Evolutionary conservation across 2,113 vertebrate genomes (phyloP).

Genomic region (Oreochromis niloticus): DNA sequence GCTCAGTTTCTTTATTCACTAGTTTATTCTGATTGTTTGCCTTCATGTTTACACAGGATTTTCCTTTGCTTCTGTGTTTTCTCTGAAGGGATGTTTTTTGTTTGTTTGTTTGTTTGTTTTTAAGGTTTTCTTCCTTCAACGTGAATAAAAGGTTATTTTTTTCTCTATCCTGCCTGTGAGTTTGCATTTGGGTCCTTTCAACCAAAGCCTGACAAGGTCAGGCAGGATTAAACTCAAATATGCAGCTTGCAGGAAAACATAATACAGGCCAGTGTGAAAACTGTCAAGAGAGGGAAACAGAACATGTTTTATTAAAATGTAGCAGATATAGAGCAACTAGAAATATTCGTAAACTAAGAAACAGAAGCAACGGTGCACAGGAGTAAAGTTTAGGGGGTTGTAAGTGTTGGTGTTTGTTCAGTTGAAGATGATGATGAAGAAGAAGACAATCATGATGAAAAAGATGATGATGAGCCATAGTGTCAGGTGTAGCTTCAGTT

Average conservation of each 20-base stretch:
- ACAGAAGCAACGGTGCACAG: fast-evolving
- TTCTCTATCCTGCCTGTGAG: not conserved
- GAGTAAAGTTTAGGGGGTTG: not conserved
- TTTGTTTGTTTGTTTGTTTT: not conserved
- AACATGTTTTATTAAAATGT: not conserved
- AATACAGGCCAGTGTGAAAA: not conserved
- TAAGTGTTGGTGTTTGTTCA: not conserved
- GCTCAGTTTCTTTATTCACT: not conserved
- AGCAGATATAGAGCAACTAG: not conserved
- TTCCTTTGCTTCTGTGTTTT: not conserved
- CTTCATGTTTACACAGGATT: not conserved
- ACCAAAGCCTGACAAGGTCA: not conserved
- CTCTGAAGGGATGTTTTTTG: not conserved
- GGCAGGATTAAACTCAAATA: not conserved
- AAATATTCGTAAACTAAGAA: not conserved
- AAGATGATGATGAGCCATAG: not conserved
- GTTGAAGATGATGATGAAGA: not conserved
- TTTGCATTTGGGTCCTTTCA: not conserved
- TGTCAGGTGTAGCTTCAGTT: fast-evolving
- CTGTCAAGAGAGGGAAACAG: not conserved
- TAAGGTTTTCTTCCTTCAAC: not conserved
- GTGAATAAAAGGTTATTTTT: not conserved
- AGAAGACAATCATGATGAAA: not conserved
- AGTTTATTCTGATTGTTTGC: not conserved
- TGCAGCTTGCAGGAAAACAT: not conserved